Base-by-base conservation (phyloP, 2,888 invertebrate species). In the Sussaba pulchella region DNA sequence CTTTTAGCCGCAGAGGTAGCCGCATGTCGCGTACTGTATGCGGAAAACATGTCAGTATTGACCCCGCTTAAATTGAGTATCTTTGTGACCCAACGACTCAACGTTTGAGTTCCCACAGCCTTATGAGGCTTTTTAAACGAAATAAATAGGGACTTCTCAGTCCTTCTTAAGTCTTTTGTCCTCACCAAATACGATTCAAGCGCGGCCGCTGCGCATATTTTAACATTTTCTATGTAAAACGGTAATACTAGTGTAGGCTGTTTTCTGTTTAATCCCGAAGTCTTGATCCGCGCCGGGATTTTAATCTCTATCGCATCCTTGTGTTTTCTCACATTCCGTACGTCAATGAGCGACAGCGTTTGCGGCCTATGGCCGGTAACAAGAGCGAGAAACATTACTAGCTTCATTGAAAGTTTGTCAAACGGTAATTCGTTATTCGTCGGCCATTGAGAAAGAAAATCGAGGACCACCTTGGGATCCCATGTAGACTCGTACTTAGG, bases 11-110 rank as follows among this genome's bases (percentile, higher is more conserved):
- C 79, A 21, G 85, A 87, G 0, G 85, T 85, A 17, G 85, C 82
- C 4, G 86, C 88, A 39, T 87, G 87, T 2, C 87, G 75, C 14
- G 86, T 87, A 21, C 83, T 85, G 39, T 87, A 76, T 0, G 85
- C 83, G 14, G 82, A 82, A 52, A 87, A 87, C 36, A 63, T 75
- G 0, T 74, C 39, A 4, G 83, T 85, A 45, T 86, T 85, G 4
- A 87, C 8, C 3, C 86, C 87, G 74, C 85, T 83, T 24, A 82
- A 43, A 9, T 10, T 10, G 14, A 82, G 14, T 1, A 52, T 47
- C 9, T n/a, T 57, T 43, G 80, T 81, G 1, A 82, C 61, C 80
- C 82, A 82, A 9, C 75, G 75, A n/a, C 73, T 77, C 9, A 79
- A 43, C n/a, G 79, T 76, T 31, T 82, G 79, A 9, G 70, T 57